A percentile compares a stretch with the other conserved stretches of the same genome.
Conservation (phyloP, 2,113 vertebrate species). For the Castor canadensis region DNA sequence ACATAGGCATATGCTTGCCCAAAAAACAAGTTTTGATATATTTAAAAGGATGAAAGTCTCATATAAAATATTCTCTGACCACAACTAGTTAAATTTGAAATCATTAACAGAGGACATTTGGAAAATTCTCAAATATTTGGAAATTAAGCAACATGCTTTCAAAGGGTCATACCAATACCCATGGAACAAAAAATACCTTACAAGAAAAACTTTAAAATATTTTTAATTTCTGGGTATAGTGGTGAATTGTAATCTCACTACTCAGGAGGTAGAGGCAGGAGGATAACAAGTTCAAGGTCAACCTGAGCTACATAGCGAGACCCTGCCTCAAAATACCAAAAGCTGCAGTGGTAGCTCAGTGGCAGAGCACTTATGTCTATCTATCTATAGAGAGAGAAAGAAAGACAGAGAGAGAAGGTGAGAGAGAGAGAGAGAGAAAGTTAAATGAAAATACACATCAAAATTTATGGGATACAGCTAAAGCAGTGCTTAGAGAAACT, state of each 20-base stretch:
- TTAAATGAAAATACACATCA: background rate
- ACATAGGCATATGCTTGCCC: background rate
- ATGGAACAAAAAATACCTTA: background rate
- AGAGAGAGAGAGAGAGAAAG: too few species aligned
- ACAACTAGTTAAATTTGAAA: background rate
- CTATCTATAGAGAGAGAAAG: too few species aligned
- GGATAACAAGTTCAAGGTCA: background rate
- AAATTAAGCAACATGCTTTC: background rate
- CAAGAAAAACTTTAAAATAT: conserved; percentile 2
- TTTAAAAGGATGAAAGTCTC: background rate
- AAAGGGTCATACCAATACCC: background rate
- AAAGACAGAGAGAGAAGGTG: too few species aligned
- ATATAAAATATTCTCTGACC: background rate
- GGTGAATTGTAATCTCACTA: background rate
- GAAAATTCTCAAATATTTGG: conserved; percentile 20
- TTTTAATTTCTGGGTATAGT: background rate
- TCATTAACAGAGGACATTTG: background rate
- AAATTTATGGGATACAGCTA: background rate
- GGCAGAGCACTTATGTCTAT: background rate
- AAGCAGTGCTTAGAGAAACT: background rate
- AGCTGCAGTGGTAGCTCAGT: background rate
- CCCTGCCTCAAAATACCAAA: background rate
- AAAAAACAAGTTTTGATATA: background rate
- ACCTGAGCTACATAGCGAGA: background rate
- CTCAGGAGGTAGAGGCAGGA: background rate